A percentile compares a stretch with the other conserved stretches of the same genome.
phyloP scores from a whole-genome alignment of 1,140 invertebrate genomes.

The Aleiodes sp. region DNA sequence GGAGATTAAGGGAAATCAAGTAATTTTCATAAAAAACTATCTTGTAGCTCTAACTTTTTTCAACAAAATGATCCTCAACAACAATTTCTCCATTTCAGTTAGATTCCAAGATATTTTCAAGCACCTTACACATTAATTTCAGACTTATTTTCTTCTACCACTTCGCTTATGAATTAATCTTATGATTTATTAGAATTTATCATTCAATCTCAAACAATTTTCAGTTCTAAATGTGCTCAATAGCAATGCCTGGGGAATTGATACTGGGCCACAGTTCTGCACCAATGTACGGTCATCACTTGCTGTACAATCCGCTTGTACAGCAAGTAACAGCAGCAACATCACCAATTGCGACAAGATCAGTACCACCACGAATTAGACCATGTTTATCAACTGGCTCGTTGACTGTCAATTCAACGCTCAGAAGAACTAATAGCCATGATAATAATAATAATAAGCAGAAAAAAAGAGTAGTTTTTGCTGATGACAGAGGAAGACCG shows the following conservation, averaged over 20 bases:
- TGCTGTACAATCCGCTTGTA: slow-evolving; percentile 49
- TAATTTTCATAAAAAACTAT: no score
- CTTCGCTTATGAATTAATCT: no score
- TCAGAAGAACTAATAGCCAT: slow-evolving; percentile 39
- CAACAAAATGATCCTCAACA: no score
- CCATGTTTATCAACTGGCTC: slow-evolving; percentile 55
- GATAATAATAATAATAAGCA: slow-evolving; percentile 48
- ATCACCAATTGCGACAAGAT: slow-evolving; percentile 52
- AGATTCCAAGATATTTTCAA: no score
- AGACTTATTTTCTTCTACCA: no score
- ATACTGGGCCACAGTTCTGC: slow-evolving; percentile 58
- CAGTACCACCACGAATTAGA: slow-evolving; percentile 55
- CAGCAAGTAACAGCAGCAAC: slow-evolving; percentile 47
- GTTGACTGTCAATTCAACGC: slow-evolving; percentile 49
- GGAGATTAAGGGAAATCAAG: no score
- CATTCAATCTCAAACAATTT: slow-evolving; percentile 18
- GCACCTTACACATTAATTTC: no score
- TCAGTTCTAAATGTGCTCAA: slow-evolving; percentile 64
- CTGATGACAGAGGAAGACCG: slow-evolving; percentile 88
- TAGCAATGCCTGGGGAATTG: slow-evolving; percentile 63
- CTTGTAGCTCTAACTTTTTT: no score
- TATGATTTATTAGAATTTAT: no score
- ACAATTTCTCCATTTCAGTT: no score
- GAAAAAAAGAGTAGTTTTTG: slow-evolving; percentile 93
- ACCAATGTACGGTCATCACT: slow-evolving; percentile 51